These are phyloP conservation scores for Callipepla squamata DNA, from an alignment of 2,113 vertebrate species.

Conservation along the genomic window DNA sequence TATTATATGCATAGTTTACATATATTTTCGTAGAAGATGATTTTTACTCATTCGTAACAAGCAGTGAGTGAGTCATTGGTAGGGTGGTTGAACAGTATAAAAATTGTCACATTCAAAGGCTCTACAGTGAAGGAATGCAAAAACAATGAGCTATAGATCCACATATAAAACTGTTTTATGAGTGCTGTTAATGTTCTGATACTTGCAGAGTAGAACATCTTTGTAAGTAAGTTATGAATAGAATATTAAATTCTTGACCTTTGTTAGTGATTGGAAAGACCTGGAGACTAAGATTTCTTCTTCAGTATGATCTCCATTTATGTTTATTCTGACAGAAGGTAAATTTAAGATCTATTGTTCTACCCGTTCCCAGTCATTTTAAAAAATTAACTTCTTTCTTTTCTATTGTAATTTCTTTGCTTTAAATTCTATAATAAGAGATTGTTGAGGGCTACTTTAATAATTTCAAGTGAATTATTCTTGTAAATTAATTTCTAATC, in stretches of 20 bases:
- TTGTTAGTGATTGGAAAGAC: not conserved
- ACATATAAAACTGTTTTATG: not conserved
- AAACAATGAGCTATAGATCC: not conserved
- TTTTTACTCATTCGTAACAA: not conserved
- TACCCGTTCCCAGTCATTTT: not conserved
- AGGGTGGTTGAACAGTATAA: not conserved
- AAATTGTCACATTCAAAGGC: not conserved
- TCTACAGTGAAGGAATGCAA: not conserved
- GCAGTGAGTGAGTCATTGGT: not conserved
- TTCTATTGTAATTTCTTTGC: not conserved
- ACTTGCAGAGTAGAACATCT: not conserved
- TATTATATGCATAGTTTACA: not conserved
- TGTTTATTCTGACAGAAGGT: not conserved
- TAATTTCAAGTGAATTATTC: not conserved
- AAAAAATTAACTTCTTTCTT: not conserved
- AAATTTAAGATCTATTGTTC: not conserved
- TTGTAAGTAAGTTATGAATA: not conserved
- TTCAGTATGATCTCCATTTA: not conserved
- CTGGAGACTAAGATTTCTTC: not conserved
- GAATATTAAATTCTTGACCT: not conserved
- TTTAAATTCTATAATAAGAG: not conserved
- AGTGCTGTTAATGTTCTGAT: not conserved
- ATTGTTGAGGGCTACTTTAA: not conserved
- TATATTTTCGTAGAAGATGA: not conserved
- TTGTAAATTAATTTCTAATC: not conserved